Evolutionary conservation across 2,888 invertebrate genomes (phyloP).

Genomic region (Scaptomyza caliginosa): DNA sequence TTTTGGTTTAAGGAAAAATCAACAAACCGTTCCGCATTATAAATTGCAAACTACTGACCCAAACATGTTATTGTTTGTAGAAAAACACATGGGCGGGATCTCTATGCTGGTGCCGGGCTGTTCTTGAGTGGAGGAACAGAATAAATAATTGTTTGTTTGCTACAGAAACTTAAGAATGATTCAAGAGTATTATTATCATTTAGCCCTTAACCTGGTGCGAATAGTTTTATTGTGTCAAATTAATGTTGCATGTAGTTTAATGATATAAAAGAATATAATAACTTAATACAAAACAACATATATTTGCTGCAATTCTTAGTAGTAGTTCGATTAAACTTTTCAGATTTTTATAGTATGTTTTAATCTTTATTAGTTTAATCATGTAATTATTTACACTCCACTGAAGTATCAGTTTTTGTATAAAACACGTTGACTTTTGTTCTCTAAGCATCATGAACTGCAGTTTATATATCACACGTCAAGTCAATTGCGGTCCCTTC

Average conservation of each 20-base stretch:
- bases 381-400: no score
- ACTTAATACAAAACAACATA: no score
- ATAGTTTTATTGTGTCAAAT: no score
- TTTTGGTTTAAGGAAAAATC: conserved; percentile 68
- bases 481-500: conserved; percentile 1
- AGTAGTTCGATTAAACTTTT: no score
- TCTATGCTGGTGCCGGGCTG: neutral
- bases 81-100: conserved; percentile 51
- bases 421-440: neutral
- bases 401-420: no score
- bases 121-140: conserved; percentile 14
- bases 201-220: neutral
- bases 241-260: no score
- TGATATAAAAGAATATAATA: no score
- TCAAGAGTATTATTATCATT: neutral
- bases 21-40: conserved; percentile 65
- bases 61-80: conserved; percentile 58
- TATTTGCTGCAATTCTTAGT: no score
- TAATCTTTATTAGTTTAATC: no score
- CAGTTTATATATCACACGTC: conserved; percentile 24
- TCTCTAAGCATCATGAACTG: neutral
- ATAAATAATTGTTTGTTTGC: conserved; percentile 24
- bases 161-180: neutral
- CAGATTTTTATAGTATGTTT: no score
- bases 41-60: conserved; percentile 70